phyloP scores from a whole-genome alignment of 2,797 vertebrate species.

The Fistularia commersonii region DNA sequence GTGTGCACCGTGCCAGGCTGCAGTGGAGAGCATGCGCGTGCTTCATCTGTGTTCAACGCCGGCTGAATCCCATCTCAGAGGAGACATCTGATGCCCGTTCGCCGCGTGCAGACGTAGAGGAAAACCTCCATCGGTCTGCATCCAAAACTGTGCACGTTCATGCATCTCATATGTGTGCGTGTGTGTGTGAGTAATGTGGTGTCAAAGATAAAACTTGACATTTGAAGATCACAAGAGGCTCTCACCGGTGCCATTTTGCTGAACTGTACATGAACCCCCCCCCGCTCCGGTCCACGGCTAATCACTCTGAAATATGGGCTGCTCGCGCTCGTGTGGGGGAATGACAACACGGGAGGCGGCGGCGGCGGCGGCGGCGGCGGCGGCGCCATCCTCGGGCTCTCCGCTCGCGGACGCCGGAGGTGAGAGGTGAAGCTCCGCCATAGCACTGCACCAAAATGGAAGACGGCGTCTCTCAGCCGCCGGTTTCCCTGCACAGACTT shows the following conservation, averaged over 20 bases:
- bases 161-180: constrained; percentile 1
- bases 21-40: neutral
- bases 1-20: neutral
- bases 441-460: constrained; percentile 68
- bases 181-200: neutral
- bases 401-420: too few relatives aligned
- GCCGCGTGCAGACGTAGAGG: neutral
- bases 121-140: constrained; percentile 33
- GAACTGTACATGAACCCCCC: constrained; percentile 31
- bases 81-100: constrained; percentile 33
- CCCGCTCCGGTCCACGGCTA: constrained; percentile 1
- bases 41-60: constrained; percentile 3
- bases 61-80: constrained; percentile 17
- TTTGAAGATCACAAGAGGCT: constrained; percentile 13
- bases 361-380: neutral
- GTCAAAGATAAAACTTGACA: constrained; percentile 18
- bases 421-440: constrained; percentile 41
- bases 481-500: constrained; percentile 63
- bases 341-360: neutral
- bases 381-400: too few relatives aligned
- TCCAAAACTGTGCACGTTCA: constrained; percentile 16
- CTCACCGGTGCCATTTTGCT: constrained; percentile 12
- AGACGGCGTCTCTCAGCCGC: constrained; percentile 43
- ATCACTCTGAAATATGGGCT: constrained; percentile 7
- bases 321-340: constrained; percentile 1